Evolutionary conservation across 2,797 vertebrate genomes (phyloP), one percentile per base, ranked within the genome.

Genomic region (Ctenopoma kingsleyae): DNA sequence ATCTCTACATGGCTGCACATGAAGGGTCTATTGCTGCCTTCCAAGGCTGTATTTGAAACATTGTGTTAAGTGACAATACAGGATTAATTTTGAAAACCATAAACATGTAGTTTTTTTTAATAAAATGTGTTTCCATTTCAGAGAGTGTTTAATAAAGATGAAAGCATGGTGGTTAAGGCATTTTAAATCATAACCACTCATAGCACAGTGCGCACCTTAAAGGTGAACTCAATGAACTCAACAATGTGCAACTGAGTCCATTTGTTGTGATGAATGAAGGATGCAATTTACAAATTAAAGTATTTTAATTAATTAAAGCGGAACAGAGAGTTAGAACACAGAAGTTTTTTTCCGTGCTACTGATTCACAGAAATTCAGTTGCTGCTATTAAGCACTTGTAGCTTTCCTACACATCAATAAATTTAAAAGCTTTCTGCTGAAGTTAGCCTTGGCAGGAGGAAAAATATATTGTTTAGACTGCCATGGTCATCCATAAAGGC

Each of bases 361-460:
- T 19, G 22, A 35, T 46, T 66, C 27, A 52, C 27, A 17, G 32
- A 48, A 1, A 8, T 41, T 36, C 32, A 53, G 30, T 38, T 25
- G 56, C 22, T 25, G 41, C 23, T 27, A 49, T 80, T 69, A 77
- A 77, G 47, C 59, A 23, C 51, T 56, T 19, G 27, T 17, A 11
- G 13, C 54, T 5, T 38, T 30, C 25, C 41, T 69, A 81, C 73
- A 68, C 51, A 70, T 81, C 64, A 76, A 76, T 79, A 65, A 67
- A 82, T 55, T 74, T 82, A 76, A 84, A 82, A 64, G 65, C 67
- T 78, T 78, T 80, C 50, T 61, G 52, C 27, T 47, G 65, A 50
- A 12, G 58, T 74, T 44, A 50, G 38, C 70, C 12, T 44, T 65
- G 66, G 53, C 61, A 77, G 51, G 27, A 57, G 36, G 19, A 27